These are phyloP conservation scores for Caenorhabditis sp. DNA, from an alignment of 2,888 invertebrate genomes.

Conservation along the genomic window DNA sequence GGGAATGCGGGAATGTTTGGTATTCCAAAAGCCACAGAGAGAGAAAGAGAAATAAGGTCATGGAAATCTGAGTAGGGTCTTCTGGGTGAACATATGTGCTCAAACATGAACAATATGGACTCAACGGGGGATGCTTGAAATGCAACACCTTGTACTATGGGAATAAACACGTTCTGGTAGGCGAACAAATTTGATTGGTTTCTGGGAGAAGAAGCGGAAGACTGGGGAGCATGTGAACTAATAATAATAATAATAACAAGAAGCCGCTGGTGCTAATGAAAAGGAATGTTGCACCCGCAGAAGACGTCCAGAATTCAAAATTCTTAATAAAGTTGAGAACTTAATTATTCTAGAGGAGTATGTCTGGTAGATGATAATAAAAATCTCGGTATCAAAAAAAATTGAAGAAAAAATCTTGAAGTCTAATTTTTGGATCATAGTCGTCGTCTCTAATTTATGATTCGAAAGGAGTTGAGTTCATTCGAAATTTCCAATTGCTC, in stretches of 20 bases:
- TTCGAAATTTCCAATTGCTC: too few species aligned
- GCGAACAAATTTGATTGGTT: conserved; percentile 54
- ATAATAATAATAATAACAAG: conserved; percentile 47
- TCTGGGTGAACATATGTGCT: conserved; percentile 49
- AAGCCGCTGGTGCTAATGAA: conserved; percentile 33
- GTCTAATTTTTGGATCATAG: too few species aligned
- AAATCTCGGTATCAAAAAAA: too few species aligned
- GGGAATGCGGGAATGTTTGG: conserved; percentile 60
- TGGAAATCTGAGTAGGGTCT: conserved; percentile 51
- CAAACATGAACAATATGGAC: conserved; percentile 56
- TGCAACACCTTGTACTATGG: conserved; percentile 57
- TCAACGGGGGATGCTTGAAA: conserved; percentile 43
- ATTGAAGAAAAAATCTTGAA: too few species aligned
- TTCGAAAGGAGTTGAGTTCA: too few species aligned
- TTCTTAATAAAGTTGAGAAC: neutral
- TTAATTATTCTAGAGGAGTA: neutral
- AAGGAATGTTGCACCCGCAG: conserved; percentile 40
- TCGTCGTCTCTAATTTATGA: too few species aligned
- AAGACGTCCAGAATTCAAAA: neutral
- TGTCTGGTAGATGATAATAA: too few species aligned
- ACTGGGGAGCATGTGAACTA: conserved; percentile 4
- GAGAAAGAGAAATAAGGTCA: conserved; percentile 2
- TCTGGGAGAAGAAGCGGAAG: conserved; percentile 3
- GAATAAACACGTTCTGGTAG: conserved; percentile 51
- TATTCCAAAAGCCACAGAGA: neutral